phyloP scores from a whole-genome alignment of 2,888 invertebrate species.

The Loripinus fragilis region DNA sequence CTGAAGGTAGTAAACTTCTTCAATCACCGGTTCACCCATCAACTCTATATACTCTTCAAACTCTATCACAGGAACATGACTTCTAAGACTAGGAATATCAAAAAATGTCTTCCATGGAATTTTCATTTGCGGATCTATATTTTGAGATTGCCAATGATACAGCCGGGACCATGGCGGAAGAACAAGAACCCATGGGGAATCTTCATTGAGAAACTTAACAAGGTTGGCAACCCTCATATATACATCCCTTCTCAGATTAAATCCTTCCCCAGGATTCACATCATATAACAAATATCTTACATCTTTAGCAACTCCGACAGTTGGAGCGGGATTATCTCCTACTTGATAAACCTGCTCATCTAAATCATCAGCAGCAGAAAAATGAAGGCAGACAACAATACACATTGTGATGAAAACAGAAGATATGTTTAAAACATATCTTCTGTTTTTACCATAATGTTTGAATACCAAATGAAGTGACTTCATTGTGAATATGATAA shows the following conservation, averaged over 20 bases:
- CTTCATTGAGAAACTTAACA: conserved; percentile 87
- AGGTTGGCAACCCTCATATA: conserved; percentile 96
- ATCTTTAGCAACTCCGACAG: conserved; percentile 38
- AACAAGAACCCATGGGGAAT: conserved; percentile 86
- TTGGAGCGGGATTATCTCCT: conserved; percentile 42
- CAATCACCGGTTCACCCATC: conserved; percentile 86
- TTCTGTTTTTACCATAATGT: too few relatives aligned
- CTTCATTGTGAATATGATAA: too few relatives aligned
- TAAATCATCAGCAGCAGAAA: conserved; percentile 46
- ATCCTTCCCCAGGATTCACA: conserved; percentile 97
- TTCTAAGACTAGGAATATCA: conserved; percentile 90
- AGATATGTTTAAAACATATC: too few relatives aligned
- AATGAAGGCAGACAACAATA: neutral
- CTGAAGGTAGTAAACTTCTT: conserved; percentile 91
- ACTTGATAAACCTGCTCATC: conserved; percentile 42
- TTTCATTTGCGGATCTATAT: conserved; percentile 85
- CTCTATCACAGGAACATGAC: conserved; percentile 94
- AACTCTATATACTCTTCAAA: conserved; percentile 90
- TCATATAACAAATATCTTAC: conserved; percentile 93
- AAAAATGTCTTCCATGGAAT: conserved; percentile 94
- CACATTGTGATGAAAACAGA: too few relatives aligned
- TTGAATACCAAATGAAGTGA: too few relatives aligned
- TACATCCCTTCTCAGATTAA: conserved; percentile 97
- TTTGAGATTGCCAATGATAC: conserved; percentile 91
- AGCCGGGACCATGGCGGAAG: conserved; percentile 96